These are phyloP conservation scores for Metallyticus violacea DNA, from an alignment of 2,888 invertebrate species.

Conservation along the genomic window DNA sequence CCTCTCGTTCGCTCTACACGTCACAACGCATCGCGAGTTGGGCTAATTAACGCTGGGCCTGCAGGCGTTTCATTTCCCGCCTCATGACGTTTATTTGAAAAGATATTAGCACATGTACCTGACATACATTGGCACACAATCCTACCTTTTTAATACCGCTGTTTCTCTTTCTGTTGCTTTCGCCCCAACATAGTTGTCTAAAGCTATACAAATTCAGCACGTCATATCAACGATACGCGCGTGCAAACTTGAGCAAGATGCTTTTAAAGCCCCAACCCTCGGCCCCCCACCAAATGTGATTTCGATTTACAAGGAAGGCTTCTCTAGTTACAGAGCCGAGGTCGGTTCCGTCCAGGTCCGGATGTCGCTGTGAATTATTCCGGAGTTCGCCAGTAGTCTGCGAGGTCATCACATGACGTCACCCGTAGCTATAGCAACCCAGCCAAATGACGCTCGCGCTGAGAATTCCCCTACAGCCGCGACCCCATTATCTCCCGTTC, in stretches of 20 bases:
- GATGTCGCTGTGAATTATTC: not conserved
- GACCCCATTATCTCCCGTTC: not conserved
- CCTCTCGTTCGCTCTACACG: no score
- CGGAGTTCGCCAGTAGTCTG: not conserved
- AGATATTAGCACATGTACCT: not conserved
- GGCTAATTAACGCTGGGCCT: not conserved
- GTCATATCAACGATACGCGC: no score
- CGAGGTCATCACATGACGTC: slow-evolving; percentile 23
- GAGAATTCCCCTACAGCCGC: not conserved
- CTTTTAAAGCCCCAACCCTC: no score
- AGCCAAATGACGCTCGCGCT: not conserved
- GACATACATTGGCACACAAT: not conserved
- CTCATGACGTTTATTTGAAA: not conserved
- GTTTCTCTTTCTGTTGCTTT: no score
- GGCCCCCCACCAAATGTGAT: no score
- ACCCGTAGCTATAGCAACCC: slow-evolving; percentile 20
- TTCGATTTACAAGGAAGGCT: no score
- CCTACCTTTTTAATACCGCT: no score
- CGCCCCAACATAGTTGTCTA: no score
- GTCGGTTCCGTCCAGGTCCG: not conserved
- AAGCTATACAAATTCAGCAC: no score
- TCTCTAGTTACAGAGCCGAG: no score
- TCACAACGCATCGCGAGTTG: no score
- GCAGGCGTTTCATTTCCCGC: not conserved
- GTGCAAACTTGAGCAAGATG: no score